Evolutionary conservation across 1,140 invertebrate species (phyloP), one percentile per base, ranked within the genome.

Genomic region (Drosophila guanche): DNA sequence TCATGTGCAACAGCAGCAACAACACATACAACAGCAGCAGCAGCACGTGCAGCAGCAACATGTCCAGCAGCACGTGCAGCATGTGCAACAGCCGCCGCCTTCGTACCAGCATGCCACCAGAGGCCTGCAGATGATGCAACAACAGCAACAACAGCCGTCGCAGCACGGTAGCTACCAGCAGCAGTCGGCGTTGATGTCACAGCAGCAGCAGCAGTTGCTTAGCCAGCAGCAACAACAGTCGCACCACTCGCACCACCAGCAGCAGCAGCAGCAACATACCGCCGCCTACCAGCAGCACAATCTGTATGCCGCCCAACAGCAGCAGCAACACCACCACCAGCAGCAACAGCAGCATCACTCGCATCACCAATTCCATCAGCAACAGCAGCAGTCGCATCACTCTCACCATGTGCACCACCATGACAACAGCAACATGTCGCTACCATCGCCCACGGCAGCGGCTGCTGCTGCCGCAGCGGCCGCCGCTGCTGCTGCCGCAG

Each of bases 371-470:
- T 53, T 74, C 10, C 77, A 89, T 6, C 83, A 81, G n/a, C 72
- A 79, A 8, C 79, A 89, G n/a, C 83, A 85, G 33, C 67, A 66
- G 25, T 74, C 73, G 7, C 73, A 79, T 22, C 86, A 85, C 27
- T 43, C 66, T 5, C 78, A 86, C n/a, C 79, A 89, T 16, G 40
- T 60, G 16, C 86, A 90, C 22, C 89, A 90, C 22, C 81, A 88
- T 6, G 95, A 94, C 37, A 96, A 95, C 37, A 96, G 95, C 72
- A 93, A 93, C 27, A 94, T 96, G 84, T 96, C 95, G 48, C 91
- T 97, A 48, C 95, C 96, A 1, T 96, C 95, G 50, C 95, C 86
- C 27, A 90, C 86, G 33, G 70, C 83, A 20, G 72, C 79, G 14
- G 83, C 84, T 2, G 79, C 79, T 10, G 79, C 72, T 0, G 62